phyloP scores from a whole-genome alignment of 1,140 invertebrate genomes.

The Megalopta genalis region DNA sequence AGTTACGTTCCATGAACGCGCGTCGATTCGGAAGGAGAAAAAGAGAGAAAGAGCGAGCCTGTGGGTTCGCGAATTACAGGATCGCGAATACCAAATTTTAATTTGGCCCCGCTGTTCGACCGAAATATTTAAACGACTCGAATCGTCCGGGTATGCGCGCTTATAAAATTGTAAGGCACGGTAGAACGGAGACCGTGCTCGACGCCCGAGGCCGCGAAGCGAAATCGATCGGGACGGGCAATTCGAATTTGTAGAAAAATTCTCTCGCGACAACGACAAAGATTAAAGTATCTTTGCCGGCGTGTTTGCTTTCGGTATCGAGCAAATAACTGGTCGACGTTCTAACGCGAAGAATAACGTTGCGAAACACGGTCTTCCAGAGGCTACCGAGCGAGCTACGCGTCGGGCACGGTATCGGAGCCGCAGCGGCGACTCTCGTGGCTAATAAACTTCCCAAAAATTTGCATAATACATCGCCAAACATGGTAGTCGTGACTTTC shows the following conservation, averaged over 20 bases:
- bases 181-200: no score
- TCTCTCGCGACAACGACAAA: no score
- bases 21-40: background rate
- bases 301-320: no score
- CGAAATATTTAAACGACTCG: background rate
- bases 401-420: conserved; percentile 17
- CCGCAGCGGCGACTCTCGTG: conserved; percentile 65
- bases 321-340: no score
- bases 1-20: background rate
- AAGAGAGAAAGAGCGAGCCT: background rate
- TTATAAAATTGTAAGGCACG: no score
- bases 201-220: no score
- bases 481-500: conserved; percentile 58
- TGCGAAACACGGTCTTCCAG: no score
- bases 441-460: conserved; percentile 70
- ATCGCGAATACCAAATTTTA: background rate
- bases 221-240: no score
- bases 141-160: background rate
- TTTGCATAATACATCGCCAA: conserved; percentile 69
- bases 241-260: no score
- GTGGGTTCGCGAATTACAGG: background rate
- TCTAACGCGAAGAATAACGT: no score
- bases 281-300: no score
- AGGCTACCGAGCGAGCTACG: background rate
- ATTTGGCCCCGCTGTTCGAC: conserved; percentile 31